Evolutionary conservation across 2,888 invertebrate genomes (phyloP).

Genomic region (Aethes cnicana): DNA sequence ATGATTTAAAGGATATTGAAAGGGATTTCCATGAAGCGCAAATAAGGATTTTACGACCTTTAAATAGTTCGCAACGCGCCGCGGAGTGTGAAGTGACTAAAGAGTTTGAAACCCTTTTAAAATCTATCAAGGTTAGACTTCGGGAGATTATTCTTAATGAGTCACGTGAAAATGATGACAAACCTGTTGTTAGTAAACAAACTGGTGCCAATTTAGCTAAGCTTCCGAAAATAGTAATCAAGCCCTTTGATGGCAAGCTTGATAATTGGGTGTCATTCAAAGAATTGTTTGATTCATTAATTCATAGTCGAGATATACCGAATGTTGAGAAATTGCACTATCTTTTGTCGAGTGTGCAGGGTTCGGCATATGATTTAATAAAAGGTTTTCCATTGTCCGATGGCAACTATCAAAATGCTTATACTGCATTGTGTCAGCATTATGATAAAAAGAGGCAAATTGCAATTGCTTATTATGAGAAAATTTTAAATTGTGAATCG

Average conservation of each 20-base stretch:
- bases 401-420: no score
- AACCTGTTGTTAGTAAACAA: no score
- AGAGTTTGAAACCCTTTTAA: background rate
- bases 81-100: background rate
- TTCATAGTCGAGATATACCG: background rate
- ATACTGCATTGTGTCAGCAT: background rate
- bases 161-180: no score
- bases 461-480: conserved; percentile 2
- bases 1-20: background rate
- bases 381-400: no score
- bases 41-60: background rate
- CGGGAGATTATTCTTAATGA: no score
- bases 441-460: conserved; percentile 1
- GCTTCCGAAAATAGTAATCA: no score
- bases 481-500: background rate
- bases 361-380: no score
- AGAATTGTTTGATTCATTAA: background rate
- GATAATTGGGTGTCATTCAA: background rate
- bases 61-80: background rate
- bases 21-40: background rate
- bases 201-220: no score
- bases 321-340: background rate
- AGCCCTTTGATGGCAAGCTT: background rate
- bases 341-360: no score
- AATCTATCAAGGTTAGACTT: background rate